phyloP scores from a whole-genome alignment of 2,888 invertebrate species.

The Litoditis marina region DNA sequence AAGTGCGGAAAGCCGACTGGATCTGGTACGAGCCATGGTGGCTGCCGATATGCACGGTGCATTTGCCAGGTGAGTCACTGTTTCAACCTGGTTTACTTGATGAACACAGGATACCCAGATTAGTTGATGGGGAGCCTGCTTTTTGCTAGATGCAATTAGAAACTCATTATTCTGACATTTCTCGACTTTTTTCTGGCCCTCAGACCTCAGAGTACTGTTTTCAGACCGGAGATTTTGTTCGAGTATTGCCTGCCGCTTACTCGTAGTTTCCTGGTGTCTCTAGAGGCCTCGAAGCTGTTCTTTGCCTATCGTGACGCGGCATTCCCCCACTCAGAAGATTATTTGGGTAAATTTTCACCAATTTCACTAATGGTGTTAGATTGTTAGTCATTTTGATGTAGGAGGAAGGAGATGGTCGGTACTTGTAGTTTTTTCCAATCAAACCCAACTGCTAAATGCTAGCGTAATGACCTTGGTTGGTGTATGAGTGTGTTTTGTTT shows the following conservation, averaged over 20 bases:
- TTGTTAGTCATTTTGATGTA: too few species aligned
- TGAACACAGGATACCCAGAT: too few species aligned
- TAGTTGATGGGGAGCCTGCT: too few species aligned
- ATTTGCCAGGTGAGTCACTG: constrained; percentile 23
- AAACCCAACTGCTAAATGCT: too few species aligned
- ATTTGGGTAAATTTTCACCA: constrained; percentile 37
- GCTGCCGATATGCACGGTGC: constrained; percentile 42
- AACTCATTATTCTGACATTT: background rate
- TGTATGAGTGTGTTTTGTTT: too few species aligned
- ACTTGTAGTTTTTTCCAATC: too few species aligned
- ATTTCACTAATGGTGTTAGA: background rate
- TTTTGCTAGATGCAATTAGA: background rate
- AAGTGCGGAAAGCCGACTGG: constrained; percentile 36
- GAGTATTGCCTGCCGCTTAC: constrained; percentile 45
- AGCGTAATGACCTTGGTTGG: too few species aligned
- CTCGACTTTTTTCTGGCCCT: background rate
- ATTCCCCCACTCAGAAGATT: constrained; percentile 51
- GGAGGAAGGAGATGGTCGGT: too few species aligned
- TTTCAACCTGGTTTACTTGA: background rate
- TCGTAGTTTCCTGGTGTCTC: constrained; percentile 37
- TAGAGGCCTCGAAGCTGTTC: constrained; percentile 42
- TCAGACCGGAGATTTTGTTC: constrained; percentile 28
- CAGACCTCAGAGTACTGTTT: too few species aligned
- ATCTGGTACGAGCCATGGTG: constrained; percentile 42
- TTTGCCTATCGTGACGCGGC: constrained; percentile 54